These are phyloP conservation scores for Gymnobelideus leadbeateri DNA, from an alignment of 2,113 vertebrate species.

Conservation along the genomic window DNA sequence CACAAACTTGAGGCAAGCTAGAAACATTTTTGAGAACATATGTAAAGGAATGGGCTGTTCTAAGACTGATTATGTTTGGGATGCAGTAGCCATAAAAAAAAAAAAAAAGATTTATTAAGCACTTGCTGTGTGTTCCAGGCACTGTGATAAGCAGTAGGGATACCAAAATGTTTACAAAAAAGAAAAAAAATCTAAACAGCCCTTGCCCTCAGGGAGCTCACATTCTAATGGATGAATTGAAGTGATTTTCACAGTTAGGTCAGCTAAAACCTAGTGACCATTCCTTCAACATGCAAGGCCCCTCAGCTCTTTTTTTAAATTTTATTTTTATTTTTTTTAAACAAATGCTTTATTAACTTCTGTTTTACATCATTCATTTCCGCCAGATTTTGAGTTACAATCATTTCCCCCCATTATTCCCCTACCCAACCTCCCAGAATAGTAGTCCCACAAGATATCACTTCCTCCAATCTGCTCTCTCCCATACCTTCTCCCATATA, in stretches of 20 bases:
- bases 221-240: constrained; percentile 47
- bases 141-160: not conserved
- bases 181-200: not conserved
- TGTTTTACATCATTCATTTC: too few species aligned
- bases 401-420: too few species aligned
- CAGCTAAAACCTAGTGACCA: constrained; percentile 49
- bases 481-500: too few species aligned
- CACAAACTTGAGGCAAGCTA: constrained; percentile 54
- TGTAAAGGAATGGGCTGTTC: constrained; percentile 41
- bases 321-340: too few species aligned
- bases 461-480: too few species aligned
- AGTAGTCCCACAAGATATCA: too few species aligned
- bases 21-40: constrained; percentile 62
- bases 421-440: too few species aligned
- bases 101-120: not conserved
- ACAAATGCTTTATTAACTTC: too few species aligned
- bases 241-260: constrained; percentile 71
- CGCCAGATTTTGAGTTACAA: too few species aligned
- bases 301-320: not conserved
- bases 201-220: not conserved
- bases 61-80: constrained; percentile 68
- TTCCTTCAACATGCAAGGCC: not conserved
- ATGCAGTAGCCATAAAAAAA: constrained; percentile 7
- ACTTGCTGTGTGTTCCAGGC: not conserved
- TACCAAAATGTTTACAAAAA: not conserved